Evolutionary conservation across 2,113 vertebrate species (phyloP).

Genomic region (Zootoca vivipara): DNA sequence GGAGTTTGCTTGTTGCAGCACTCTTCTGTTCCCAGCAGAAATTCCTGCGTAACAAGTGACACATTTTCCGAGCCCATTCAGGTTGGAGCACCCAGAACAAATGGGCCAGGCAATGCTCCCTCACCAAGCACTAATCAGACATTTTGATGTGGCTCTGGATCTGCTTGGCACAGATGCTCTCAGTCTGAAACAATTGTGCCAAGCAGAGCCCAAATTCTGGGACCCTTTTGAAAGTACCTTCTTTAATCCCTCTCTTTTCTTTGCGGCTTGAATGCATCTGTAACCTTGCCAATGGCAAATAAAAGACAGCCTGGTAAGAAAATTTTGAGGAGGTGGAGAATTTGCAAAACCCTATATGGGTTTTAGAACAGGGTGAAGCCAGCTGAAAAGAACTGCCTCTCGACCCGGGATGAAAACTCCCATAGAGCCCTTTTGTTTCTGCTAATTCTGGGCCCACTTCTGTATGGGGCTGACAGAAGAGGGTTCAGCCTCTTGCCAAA

Average conservation of each 20-base stretch:
- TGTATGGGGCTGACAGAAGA: neutral
- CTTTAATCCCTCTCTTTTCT: constrained; percentile 67
- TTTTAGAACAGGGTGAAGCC: constrained; percentile 37
- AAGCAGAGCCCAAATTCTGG: constrained; percentile 60
- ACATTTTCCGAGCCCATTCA: constrained; percentile 42
- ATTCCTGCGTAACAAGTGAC: constrained; percentile 45
- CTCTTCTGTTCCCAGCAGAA: constrained; percentile 62
- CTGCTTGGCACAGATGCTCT: constrained; percentile 66
- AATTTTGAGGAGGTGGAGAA: constrained; percentile 59
- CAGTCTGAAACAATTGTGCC: constrained; percentile 62
- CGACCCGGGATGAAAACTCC: neutral
- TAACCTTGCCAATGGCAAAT: constrained; percentile 71
- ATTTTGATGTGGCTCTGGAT: constrained; percentile 64
- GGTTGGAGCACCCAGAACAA: constrained; percentile 60
- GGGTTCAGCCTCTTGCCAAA: neutral
- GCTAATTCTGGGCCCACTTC: neutral
- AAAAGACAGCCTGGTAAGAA: constrained; percentile 72
- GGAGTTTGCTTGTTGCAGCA: constrained; percentile 46
- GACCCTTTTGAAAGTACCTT: constrained; percentile 65
- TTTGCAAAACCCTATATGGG: constrained; percentile 26
- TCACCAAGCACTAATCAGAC: constrained; percentile 68
- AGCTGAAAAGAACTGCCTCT: constrained; percentile 13
- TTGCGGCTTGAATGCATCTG: constrained; percentile 68
- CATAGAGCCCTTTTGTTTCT: neutral
- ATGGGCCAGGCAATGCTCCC: constrained; percentile 47